phyloP scores from a whole-genome alignment of 1,140 invertebrate species.

The Copidosoma floridanum region DNA sequence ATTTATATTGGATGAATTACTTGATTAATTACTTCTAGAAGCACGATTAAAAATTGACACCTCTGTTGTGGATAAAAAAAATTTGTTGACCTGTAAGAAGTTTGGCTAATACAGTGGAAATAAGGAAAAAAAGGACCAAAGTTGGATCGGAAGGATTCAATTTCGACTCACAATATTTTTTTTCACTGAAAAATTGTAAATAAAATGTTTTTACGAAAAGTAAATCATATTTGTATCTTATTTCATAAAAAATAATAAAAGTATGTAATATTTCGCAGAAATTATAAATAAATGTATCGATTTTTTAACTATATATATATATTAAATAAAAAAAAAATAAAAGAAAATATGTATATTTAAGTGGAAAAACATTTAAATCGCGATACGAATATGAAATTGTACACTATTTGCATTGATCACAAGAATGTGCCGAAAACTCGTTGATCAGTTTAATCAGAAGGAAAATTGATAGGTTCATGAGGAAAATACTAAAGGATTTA shows the following conservation, averaged over 20 bases:
- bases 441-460: slow-evolving; percentile 18
- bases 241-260: slow-evolving; percentile 16
- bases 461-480: slow-evolving; percentile 31
- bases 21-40: too few relatives aligned
- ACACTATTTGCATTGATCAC: slow-evolving; percentile 21
- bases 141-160: too few relatives aligned
- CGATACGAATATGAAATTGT: slow-evolving; percentile 20
- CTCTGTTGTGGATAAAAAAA: slow-evolving; percentile 36
- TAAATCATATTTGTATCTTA: background rate
- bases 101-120: slow-evolving; percentile 50
- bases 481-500: slow-evolving; percentile 43
- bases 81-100: slow-evolving; percentile 54
- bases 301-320: too few relatives aligned
- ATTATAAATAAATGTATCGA: slow-evolving; percentile 17
- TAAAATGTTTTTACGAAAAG: slow-evolving; percentile 26
- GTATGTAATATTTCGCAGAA: too few relatives aligned
- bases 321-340: background rate
- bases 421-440: slow-evolving; percentile 12
- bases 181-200: slow-evolving; percentile 18
- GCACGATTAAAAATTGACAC: too few relatives aligned
- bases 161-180: slow-evolving; percentile 8
- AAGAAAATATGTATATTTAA: slow-evolving; percentile 11
- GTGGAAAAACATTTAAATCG: slow-evolving; percentile 7
- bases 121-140: too few relatives aligned
- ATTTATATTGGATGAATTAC: too few relatives aligned